phyloP scores from a whole-genome alignment of 2,113 vertebrate genomes.

The Grammomys surdaster region DNA sequence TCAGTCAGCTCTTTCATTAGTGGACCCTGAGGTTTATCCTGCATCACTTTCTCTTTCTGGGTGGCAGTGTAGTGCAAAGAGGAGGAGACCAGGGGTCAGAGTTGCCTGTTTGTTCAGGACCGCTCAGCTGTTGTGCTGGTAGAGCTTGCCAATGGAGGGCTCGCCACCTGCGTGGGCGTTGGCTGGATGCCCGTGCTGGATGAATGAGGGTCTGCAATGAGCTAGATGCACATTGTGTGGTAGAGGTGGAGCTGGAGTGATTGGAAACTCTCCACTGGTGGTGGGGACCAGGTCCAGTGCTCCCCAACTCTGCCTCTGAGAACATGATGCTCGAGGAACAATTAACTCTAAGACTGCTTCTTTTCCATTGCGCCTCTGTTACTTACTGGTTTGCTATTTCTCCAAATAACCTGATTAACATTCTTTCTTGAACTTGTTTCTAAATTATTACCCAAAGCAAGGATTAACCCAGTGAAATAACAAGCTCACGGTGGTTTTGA shows the following conservation, averaged over 20 bases:
- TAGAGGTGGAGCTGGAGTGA: conserved; percentile 82
- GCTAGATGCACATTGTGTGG: conserved; percentile 81
- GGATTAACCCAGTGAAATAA: not conserved
- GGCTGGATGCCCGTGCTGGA: conserved; percentile 89
- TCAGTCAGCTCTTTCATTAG: conserved; percentile 90
- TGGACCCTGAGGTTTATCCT: conserved; percentile 88
- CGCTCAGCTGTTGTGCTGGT: not conserved
- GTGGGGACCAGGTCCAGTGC: not conserved
- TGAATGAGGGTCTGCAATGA: conserved; percentile 91
- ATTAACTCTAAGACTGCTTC: not conserved
- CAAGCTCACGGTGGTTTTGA: not conserved
- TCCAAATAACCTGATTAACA: not conserved
- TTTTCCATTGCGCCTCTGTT: not conserved
- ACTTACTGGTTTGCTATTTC: not conserved
- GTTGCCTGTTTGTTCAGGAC: not conserved
- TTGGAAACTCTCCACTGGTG: conserved; percentile 83
- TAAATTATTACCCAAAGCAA: not conserved
- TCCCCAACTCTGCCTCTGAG: not conserved
- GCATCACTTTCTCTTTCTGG: conserved; percentile 78
- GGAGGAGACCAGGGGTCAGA: conserved; percentile 93
- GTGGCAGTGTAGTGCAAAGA: conserved; percentile 90
- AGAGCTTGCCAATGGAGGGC: conserved; percentile 72
- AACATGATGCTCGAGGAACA: not conserved
- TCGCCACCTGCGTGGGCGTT: conserved; percentile 89
- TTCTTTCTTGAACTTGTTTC: conserved; percentile 25